Evolutionary conservation across 2,113 vertebrate species (phyloP).

Genomic region (Dipodomys stephensi): DNA sequence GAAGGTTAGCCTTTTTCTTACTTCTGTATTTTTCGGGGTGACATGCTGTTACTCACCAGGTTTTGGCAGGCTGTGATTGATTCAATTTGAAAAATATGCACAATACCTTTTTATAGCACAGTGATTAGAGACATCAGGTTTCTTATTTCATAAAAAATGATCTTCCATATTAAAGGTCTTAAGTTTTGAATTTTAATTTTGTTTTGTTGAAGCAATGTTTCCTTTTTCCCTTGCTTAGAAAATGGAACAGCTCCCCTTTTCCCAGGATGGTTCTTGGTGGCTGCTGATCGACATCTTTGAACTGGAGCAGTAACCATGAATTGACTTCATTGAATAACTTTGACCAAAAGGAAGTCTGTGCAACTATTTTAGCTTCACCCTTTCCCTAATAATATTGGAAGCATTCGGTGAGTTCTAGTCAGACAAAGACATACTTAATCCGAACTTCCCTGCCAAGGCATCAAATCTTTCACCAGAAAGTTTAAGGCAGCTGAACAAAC

Average conservation of each 20-base stretch:
- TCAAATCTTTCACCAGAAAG: no score
- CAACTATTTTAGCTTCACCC: background rate
- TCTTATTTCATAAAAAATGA: constrained; percentile 18
- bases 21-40: background rate
- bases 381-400: background rate
- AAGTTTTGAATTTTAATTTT: background rate
- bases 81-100: constrained; percentile 56
- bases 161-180: constrained; percentile 13
- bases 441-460: no score
- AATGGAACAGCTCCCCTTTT: background rate
- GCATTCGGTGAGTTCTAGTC: no score
- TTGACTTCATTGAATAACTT: background rate
- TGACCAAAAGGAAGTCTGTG: background rate
- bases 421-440: no score
- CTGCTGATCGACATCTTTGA: background rate
- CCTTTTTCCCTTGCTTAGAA: background rate
- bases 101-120: constrained; percentile 32
- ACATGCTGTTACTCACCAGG: constrained; percentile 17
- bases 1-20: background rate
- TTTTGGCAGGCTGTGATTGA: constrained; percentile 25
- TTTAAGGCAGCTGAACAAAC: no score
- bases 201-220: background rate
- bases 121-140: background rate
- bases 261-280: constrained; percentile 4
- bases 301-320: background rate